Evolutionary conservation across 2,113 vertebrate genomes (phyloP).

Genomic region (Sylvicapra grimmia): DNA sequence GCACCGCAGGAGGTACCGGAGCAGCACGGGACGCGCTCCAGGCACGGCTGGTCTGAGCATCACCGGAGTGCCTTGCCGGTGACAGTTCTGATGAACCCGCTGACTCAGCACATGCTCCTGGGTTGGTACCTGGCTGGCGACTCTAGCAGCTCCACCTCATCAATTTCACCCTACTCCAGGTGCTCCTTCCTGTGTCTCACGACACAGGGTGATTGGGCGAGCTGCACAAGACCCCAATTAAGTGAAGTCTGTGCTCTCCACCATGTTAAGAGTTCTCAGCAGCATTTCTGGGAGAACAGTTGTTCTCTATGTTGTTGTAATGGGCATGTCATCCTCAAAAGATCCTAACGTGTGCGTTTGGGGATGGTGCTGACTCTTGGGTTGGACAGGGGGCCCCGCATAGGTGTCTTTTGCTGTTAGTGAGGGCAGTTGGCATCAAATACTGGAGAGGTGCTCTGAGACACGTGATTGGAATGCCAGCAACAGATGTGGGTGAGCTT

Average conservation of each 20-base stretch:
- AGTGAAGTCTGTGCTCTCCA: neutral
- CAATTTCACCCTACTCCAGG: rapidly evolving
- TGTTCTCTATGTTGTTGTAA: neutral
- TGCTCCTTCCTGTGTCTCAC: neutral
- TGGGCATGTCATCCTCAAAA: neutral
- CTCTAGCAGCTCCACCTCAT: neutral
- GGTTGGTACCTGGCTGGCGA: rapidly evolving
- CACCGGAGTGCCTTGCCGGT: neutral
- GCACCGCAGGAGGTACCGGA: neutral
- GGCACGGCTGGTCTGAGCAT: neutral
- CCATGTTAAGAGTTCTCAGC: neutral
- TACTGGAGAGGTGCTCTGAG: neutral
- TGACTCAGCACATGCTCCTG: neutral
- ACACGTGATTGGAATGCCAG: neutral
- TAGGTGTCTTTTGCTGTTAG: neutral
- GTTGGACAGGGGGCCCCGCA: rapidly evolving
- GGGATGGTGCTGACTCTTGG: neutral
- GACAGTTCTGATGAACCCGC: rapidly evolving
- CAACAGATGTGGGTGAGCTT: no score
- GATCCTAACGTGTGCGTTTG: neutral
- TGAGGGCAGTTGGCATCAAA: neutral
- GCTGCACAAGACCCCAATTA: neutral
- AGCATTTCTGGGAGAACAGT: neutral
- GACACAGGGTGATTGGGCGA: no score
- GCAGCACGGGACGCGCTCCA: neutral